These are phyloP conservation scores for Protophormia terraenovae DNA, from an alignment of 2,888 invertebrate species.

Conservation along the genomic window DNA sequence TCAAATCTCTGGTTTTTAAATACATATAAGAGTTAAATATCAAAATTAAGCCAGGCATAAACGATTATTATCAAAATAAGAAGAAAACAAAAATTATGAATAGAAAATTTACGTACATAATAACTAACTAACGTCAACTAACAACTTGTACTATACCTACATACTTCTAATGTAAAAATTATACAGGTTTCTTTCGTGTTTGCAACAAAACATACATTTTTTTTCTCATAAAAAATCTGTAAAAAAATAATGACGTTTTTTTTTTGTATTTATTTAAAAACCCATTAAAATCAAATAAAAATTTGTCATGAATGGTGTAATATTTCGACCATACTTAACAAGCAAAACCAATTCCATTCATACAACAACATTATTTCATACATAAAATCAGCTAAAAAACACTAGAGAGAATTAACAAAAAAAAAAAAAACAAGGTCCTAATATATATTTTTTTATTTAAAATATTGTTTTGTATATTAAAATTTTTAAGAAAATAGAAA, in stretches of 20 bases:
- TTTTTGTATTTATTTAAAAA: constrained; percentile 51
- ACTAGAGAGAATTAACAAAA: constrained; percentile 10
- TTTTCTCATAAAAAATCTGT: neutral
- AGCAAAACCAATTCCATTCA: constrained; percentile 11
- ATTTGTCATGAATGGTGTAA: constrained; percentile 54
- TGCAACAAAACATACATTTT: neutral
- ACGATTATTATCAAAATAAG: constrained; percentile 25
- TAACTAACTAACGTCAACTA: constrained; percentile 31
- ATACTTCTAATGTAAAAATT: neutral
- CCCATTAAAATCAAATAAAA: constrained; percentile 49
- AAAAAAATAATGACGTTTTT: constrained; percentile 25
- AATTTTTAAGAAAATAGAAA: constrained; percentile 30
- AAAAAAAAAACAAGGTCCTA: constrained; percentile 29
- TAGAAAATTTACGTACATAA: constrained; percentile 17
- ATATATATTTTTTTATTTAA: constrained; percentile 54
- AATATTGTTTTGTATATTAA: constrained; percentile 29
- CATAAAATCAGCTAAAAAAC: neutral
- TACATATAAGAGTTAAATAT: constrained; percentile 33
- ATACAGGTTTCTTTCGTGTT: neutral
- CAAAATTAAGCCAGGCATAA: constrained; percentile 48
- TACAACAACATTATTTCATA: neutral
- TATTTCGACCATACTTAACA: constrained; percentile 47
- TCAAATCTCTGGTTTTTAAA: neutral
- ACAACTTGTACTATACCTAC: neutral
- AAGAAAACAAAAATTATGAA: constrained; percentile 24